These are phyloP conservation scores for Drosophila borealis DNA, from an alignment of 2,888 invertebrate species.

Conservation along the genomic window DNA sequence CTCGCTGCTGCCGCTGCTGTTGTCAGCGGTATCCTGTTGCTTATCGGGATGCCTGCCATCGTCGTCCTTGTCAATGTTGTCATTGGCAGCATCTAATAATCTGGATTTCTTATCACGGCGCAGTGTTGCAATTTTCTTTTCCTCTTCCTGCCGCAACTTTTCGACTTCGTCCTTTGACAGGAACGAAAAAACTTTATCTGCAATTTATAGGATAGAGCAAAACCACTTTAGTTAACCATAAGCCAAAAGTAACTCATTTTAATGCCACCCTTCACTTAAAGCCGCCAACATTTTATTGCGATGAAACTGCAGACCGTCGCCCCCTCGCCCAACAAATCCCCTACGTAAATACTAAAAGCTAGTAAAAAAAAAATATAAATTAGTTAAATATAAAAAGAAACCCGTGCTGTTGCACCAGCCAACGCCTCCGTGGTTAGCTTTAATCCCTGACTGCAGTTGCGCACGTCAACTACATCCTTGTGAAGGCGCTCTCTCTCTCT, in stretches of 20 bases:
- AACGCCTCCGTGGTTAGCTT: constrained; percentile 4
- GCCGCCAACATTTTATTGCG: constrained; percentile 11
- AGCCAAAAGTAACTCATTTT: constrained; percentile 29
- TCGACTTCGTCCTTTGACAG: constrained; percentile 97
- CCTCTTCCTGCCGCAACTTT: constrained; percentile 97
- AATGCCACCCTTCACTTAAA: constrained; percentile 7
- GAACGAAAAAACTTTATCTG: constrained; percentile 96
- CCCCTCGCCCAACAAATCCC: not conserved
- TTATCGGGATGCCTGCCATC: constrained; percentile 67
- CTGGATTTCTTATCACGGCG: constrained; percentile 84
- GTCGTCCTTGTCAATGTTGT: constrained; percentile 79
- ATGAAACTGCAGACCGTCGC: not conserved
- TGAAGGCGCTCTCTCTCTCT: not conserved
- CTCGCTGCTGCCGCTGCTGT: constrained; percentile 55
- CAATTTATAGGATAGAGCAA: constrained; percentile 28
- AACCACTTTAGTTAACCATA: constrained; percentile 34
- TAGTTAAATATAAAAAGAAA: constrained; percentile 44
- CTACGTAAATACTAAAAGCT: constrained; percentile 10
- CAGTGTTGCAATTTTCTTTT: constrained; percentile 91
- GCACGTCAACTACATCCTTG: constrained; percentile 19
- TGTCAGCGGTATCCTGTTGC: constrained; percentile 54
- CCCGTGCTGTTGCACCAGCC: constrained; percentile 18
- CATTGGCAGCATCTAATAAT: constrained; percentile 82
- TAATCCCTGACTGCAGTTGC: constrained; percentile 26
- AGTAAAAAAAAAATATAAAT: constrained; percentile 39